phyloP scores from a whole-genome alignment of 1,140 invertebrate genomes.

The Helicoverpa zea region DNA sequence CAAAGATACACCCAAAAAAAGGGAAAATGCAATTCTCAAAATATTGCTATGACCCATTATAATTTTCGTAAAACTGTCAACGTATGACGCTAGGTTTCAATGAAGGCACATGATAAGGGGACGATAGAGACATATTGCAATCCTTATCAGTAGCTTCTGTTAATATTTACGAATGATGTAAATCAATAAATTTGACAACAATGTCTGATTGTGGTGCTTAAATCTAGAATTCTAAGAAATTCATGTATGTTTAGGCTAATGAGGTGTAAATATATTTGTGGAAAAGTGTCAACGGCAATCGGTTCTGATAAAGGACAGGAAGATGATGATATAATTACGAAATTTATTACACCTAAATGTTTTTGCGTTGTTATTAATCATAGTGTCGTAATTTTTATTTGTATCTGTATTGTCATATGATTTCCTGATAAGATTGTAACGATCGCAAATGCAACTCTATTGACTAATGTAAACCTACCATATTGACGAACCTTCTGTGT shows the following conservation, averaged over 20 bases:
- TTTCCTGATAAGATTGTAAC: too few relatives aligned
- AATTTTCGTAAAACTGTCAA: background rate
- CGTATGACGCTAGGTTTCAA: background rate
- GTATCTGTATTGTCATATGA: too few relatives aligned
- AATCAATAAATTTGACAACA: background rate
- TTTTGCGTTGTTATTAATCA: too few relatives aligned
- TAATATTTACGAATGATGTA: background rate
- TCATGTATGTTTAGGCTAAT: too few relatives aligned
- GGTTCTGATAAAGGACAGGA: background rate
- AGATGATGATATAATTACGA: too few relatives aligned
- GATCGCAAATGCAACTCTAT: too few relatives aligned
- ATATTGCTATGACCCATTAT: background rate
- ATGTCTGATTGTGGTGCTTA: background rate
- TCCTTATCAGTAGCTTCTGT: conserved; percentile 12
- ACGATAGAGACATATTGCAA: background rate
- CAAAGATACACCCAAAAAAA: background rate
- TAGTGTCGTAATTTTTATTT: too few relatives aligned
- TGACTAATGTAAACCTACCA: too few relatives aligned
- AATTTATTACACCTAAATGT: too few relatives aligned
- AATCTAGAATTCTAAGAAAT: too few relatives aligned
- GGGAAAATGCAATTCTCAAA: background rate
- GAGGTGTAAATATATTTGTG: too few relatives aligned
- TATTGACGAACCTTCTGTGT: too few relatives aligned
- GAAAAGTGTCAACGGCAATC: background rate
- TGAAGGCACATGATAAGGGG: background rate